These are phyloP conservation scores for Apotomis betuletana DNA, from an alignment of 2,888 invertebrate genomes.

Conservation along the genomic window DNA sequence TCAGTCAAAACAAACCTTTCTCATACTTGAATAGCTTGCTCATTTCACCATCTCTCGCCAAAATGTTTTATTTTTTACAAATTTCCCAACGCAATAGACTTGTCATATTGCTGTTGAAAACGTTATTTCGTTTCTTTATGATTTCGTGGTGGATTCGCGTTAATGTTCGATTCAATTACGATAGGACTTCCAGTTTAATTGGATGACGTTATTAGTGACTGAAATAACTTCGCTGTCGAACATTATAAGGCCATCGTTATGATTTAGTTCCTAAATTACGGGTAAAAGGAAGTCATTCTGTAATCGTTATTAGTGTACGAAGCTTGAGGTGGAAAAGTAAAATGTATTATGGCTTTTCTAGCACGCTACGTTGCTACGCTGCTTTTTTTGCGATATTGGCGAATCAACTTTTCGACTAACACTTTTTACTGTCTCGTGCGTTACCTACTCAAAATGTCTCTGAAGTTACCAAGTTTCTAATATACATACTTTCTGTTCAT, in stretches of 20 bases:
- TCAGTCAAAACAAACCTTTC: not conserved
- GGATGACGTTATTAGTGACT: conserved; percentile 21
- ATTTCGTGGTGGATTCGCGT: conserved; percentile 18
- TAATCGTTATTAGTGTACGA: conserved; percentile 2
- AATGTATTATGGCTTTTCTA: not conserved
- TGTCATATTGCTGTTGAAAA: conserved; percentile 16
- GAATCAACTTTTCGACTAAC: no score
- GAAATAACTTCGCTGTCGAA: conserved; percentile 29
- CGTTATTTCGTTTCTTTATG: conserved; percentile 24
- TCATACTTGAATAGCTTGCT: not conserved
- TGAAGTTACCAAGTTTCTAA: no score
- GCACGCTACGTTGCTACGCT: not conserved
- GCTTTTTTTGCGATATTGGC: no score
- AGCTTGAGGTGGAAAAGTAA: not conserved
- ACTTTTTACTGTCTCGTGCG: no score
- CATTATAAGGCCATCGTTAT: conserved; percentile 29
- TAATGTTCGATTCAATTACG: conserved; percentile 41
- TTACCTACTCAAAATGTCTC: no score
- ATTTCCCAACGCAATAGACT: not conserved
- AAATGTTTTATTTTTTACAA: not conserved
- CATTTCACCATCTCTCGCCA: not conserved
- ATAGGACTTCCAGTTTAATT: conserved; percentile 37
- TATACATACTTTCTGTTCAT: no score
- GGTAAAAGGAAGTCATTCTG: conserved; percentile 14
- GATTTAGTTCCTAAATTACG: conserved; percentile 20